phyloP scores from a whole-genome alignment of 2,888 invertebrate species.

The Luffia ferchaultella region DNA sequence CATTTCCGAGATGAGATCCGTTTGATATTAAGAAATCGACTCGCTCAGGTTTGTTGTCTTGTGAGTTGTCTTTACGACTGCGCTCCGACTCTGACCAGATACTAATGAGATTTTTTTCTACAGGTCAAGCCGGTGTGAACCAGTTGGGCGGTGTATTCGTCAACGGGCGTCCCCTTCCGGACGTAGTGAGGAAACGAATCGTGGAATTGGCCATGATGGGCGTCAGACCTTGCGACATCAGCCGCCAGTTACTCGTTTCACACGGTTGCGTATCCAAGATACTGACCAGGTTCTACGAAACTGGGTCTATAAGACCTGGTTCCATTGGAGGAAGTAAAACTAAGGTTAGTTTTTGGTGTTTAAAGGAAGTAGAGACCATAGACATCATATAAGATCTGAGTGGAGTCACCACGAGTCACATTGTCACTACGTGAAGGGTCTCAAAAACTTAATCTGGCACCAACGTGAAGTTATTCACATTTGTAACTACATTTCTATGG shows the following conservation, averaged over 20 bases:
- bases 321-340: slow-evolving; percentile 95
- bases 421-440: no score
- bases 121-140: slow-evolving; percentile 97
- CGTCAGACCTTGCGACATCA: slow-evolving; percentile 96
- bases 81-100: no score
- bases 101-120: no score
- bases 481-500: no score
- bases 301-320: slow-evolving; percentile 94
- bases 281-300: slow-evolving; percentile 95
- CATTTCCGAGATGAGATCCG: no score
- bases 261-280: slow-evolving; percentile 99
- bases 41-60: no score
- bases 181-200: slow-evolving; percentile 91
- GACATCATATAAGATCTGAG: no score
- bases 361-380: slow-evolving; percentile 6
- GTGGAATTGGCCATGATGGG: slow-evolving; percentile 95
- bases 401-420: no score
- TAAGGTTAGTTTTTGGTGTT: slow-evolving; percentile 81
- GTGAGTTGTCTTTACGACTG: no score
- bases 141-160: slow-evolving; percentile 97
- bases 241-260: slow-evolving; percentile 92
- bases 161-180: slow-evolving; percentile 95
- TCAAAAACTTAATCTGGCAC: no score
- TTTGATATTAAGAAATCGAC: no score
- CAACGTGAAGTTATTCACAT: no score